Percentiles rank a stretch among this genome's conserved stretches.
phyloP scores from a whole-genome alignment of 2,888 invertebrate genomes.

The Napeogenes inachia region DNA sequence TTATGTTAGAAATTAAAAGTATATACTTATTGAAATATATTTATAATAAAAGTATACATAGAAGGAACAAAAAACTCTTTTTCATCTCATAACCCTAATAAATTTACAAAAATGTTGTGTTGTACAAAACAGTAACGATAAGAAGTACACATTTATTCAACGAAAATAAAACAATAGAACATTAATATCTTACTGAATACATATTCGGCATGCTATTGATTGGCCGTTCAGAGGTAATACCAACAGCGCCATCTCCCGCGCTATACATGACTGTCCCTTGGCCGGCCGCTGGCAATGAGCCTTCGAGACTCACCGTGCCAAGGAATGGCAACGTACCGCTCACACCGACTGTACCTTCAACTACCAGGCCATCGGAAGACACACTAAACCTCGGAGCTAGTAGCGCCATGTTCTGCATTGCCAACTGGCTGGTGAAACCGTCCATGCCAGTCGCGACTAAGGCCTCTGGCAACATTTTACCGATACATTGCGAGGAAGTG shows the following conservation, averaged over 20 bases:
- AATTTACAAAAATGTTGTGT: too few species aligned
- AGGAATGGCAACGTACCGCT: constrained; percentile 42
- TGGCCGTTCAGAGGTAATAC: constrained; percentile 25
- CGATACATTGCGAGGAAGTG: constrained; percentile 24
- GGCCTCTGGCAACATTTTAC: constrained; percentile 12
- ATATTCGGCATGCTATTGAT: not conserved
- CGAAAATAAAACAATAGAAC: not conserved
- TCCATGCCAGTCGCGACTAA: constrained; percentile 9
- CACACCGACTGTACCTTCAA: constrained; percentile 41
- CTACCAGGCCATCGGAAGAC: constrained; percentile 40
- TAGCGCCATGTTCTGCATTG: constrained; percentile 24
- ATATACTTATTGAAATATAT: too few species aligned
- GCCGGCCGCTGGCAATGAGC: constrained; percentile 38
- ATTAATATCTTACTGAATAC: not conserved
- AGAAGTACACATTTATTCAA: constrained; percentile 21
- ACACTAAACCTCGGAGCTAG: constrained; percentile 31
- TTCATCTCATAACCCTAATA: too few species aligned
- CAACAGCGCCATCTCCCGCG: constrained; percentile 27
- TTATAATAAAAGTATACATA: too few species aligned
- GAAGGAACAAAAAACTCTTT: too few species aligned
- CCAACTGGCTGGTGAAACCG: constrained; percentile 18
- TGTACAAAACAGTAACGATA: not conserved
- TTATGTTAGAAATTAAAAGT: too few species aligned
- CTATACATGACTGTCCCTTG: constrained; percentile 33
- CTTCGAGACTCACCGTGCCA: constrained; percentile 43